These are phyloP conservation scores for Cephus nigrinus DNA, from an alignment of 2,888 invertebrate species.

Conservation along the genomic window DNA sequence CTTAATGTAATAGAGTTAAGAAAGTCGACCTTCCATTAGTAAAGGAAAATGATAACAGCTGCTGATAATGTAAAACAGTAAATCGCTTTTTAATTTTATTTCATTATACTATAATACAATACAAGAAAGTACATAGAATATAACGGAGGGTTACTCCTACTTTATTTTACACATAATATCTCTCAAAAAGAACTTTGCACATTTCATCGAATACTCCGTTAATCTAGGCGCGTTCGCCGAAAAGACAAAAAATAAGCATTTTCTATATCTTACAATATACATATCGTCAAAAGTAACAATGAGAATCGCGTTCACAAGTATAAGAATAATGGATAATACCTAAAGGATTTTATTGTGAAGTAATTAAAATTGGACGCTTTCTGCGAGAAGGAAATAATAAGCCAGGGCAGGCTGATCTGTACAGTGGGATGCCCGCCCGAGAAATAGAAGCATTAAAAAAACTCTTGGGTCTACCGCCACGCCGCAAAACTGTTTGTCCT, in stretches of 20 bases:
- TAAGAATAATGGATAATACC: too few species aligned
- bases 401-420: slow-evolving; percentile 18
- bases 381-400: slow-evolving; percentile 25
- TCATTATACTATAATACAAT: too few species aligned
- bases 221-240: slow-evolving; percentile 17
- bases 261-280: slow-evolving; percentile 28
- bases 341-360: too few species aligned
- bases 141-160: too few species aligned
- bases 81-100: too few species aligned
- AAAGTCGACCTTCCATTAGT: too few species aligned
- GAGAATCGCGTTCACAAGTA: not conserved
- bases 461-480: too few species aligned
- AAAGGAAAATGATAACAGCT: too few species aligned
- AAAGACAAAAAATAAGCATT: slow-evolving; percentile 28
- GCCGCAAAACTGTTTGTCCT: too few species aligned
- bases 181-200: slow-evolving; percentile 46
- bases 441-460: slow-evolving; percentile 39
- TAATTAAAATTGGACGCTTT: slow-evolving; percentile 12
- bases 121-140: too few species aligned
- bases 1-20: too few species aligned
- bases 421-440: slow-evolving; percentile 49
- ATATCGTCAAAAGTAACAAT: slow-evolving; percentile 22
- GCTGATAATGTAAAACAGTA: too few species aligned
- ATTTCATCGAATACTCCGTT: slow-evolving; percentile 36
- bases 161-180: slow-evolving; percentile 42